Base-by-base conservation (phyloP, 2,797 vertebrate genomes). In the Sylvia borin region DNA sequence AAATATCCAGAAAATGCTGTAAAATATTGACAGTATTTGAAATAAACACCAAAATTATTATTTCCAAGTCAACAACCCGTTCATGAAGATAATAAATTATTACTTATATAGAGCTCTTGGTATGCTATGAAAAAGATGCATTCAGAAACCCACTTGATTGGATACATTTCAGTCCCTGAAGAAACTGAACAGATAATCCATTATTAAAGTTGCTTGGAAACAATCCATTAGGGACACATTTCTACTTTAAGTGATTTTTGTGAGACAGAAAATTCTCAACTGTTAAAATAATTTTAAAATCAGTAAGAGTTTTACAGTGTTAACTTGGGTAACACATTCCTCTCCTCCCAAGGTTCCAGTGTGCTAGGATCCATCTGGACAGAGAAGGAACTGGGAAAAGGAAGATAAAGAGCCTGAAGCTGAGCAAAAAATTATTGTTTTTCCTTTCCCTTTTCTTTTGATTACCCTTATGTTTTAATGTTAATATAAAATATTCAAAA, bases 341-440 rank as follows among this genome's bases (percentile, higher is more conserved):
- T 53, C 26, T 91, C 22, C 22, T 62, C 36, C 10, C 25, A 61
- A 14, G 34, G n/a, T 47, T 92, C 40, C 65, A 50, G 9, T 31
- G 25, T 6, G 6, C 16, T 61, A 42, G 8, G 20, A 88, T 62
- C 26, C 38, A 40, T 29, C 54, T 65, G 12, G 8, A 72, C 14
- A 60, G 54, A 43, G 29, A 70, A 78, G 31, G 22, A 75, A 74
- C 25, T 27, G 32, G 34, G 47, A 77, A 88, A 80, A 17, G 7
- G 8, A 92, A 74, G 24, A 71, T 31, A 62, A 88, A 77, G 42
- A 86, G 47, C 31, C 43, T 51, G 15, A 75, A 48, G 21, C 4
- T 21, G 29, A 90, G 7, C 5, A 47, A 64, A 73, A 81, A n/a
- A 13, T 0, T 0, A 19, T 32, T 61, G 2, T 14, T 26, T 47